Evolutionary conservation across 2,888 invertebrate species (phyloP).

Genomic region (Pandemis cinnamomeana): DNA sequence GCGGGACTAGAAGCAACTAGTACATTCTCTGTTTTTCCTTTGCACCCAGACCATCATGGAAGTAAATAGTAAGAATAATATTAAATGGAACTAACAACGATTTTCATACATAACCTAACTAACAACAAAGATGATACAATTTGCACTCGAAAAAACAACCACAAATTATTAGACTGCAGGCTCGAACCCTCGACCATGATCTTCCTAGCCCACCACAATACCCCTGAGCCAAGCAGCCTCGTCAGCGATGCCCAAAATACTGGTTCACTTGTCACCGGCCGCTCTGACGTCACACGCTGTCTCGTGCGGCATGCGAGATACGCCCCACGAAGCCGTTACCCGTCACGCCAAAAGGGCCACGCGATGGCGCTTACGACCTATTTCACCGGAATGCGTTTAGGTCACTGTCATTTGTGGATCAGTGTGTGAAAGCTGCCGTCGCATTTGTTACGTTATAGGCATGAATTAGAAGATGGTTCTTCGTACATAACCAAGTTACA

Average conservation of each 20-base stretch:
- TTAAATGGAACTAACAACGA: too few species aligned
- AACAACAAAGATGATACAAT: too few species aligned
- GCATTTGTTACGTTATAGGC: too few species aligned
- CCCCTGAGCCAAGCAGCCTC: neutral
- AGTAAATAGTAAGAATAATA: too few species aligned
- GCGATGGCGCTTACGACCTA: constrained; percentile 5
- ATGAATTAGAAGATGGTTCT: too few species aligned
- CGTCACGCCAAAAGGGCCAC: constrained; percentile 16
- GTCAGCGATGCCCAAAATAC: neutral
- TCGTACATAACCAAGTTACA: too few species aligned
- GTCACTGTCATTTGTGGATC: constrained; percentile 1
- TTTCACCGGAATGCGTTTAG: neutral
- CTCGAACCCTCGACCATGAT: neutral
- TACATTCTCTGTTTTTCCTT: too few species aligned
- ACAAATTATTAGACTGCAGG: neutral
- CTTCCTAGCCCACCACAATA: neutral
- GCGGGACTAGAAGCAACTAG: too few species aligned
- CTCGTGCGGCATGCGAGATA: constrained; percentile 25
- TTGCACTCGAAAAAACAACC: neutral
- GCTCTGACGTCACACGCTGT: constrained; percentile 15
- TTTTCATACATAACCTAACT: too few species aligned
- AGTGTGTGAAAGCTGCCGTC: neutral
- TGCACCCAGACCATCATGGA: too few species aligned
- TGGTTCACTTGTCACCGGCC: constrained; percentile 8
- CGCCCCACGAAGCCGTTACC: constrained; percentile 9